Percentiles rank a stretch among this genome's conserved stretches.
Evolutionary conservation across 2,888 invertebrate genomes (phyloP).

Genomic region (Seira musarum): DNA sequence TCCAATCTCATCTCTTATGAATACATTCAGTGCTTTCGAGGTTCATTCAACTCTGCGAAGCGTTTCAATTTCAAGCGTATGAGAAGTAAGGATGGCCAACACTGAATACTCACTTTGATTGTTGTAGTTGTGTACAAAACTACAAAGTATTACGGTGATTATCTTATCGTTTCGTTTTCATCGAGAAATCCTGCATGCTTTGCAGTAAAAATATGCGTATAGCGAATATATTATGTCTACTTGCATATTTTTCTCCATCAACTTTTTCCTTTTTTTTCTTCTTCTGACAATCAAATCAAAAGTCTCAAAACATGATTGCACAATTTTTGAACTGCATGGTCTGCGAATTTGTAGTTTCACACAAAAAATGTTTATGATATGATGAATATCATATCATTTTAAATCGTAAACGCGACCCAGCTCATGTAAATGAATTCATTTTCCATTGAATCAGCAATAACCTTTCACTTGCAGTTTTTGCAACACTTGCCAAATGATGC

Average conservation of each 20-base stretch:
- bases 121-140: too few species aligned
- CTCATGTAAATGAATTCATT: too few species aligned
- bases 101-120: too few species aligned
- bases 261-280: neutral
- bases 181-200: neutral
- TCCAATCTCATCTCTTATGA: neutral
- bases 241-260: neutral
- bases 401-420: too few species aligned
- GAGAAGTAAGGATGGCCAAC: neutral
- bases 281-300: neutral
- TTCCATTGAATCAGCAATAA: neutral
- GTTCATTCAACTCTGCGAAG: constrained; percentile 55
- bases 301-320: too few species aligned
- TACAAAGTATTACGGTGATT: neutral
- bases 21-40: neutral
- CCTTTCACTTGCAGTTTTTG: constrained; percentile 2
- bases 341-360: too few species aligned
- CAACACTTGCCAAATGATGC: neutral
- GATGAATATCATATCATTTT: too few species aligned
- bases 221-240: neutral
- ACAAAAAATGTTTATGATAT: neutral
- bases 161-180: neutral
- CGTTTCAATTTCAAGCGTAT: neutral
- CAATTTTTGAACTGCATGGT: neutral
- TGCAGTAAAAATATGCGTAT: neutral